A percentile compares a stretch with the other conserved stretches of the same genome.
phyloP scores from a whole-genome alignment of 1,140 invertebrate genomes.

The Coelopa frigida region DNA sequence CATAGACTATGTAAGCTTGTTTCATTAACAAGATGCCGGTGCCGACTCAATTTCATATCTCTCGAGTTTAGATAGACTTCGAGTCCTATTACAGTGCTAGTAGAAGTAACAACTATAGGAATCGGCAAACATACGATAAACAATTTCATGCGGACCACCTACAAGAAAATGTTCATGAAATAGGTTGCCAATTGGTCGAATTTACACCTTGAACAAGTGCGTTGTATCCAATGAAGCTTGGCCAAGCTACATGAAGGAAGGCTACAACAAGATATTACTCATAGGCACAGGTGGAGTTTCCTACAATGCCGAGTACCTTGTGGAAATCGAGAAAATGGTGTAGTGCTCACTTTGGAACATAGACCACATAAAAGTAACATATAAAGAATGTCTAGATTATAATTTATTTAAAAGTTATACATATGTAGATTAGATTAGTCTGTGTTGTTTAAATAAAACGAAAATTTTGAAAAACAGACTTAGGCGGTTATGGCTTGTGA shows the following conservation, averaged over 20 bases:
- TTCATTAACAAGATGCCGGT: not conserved
- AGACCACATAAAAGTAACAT: too few relatives aligned
- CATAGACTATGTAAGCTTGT: not conserved
- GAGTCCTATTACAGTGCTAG: not conserved
- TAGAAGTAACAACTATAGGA: constrained; percentile 23
- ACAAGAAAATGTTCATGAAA: constrained; percentile 16
- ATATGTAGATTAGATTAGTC: too few relatives aligned
- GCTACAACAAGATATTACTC: not conserved
- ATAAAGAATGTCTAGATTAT: too few relatives aligned
- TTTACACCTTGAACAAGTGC: not conserved
- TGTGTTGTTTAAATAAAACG: too few relatives aligned
- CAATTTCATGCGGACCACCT: constrained; percentile 15
- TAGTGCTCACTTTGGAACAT: too few relatives aligned
- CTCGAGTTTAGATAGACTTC: not conserved
- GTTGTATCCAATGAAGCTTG: not conserved
- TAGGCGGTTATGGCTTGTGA: too few relatives aligned
- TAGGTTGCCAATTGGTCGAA: not conserved
- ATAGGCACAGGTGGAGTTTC: not conserved
- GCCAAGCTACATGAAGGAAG: not conserved
- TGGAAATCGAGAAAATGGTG: not conserved
- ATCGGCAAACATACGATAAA: constrained; percentile 9
- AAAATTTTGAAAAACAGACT: too few relatives aligned
- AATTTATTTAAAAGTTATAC: too few relatives aligned
- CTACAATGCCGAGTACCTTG: not conserved
- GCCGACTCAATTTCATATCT: not conserved